Base-by-base conservation (phyloP, 2,888 invertebrate species). In the Lasiommata megera region DNA sequence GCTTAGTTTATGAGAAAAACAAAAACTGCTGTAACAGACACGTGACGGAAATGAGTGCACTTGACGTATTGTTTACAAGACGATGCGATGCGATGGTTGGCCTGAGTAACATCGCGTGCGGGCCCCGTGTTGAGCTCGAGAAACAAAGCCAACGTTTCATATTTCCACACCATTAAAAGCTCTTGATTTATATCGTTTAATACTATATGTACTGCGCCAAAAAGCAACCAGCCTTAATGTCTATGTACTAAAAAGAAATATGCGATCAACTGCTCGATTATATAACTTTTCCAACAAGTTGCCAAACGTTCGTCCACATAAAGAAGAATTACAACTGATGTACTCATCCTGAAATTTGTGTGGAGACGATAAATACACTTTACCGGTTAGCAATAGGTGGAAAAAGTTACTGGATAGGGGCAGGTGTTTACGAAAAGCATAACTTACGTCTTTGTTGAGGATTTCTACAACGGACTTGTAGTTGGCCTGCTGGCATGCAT, bases 401-500 rank as follows among this genome's bases (percentile, higher is more conserved):
- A 23, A 23, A 23, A 23, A 23, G 2, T 23, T 23, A 23, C 23
- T 23, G 23, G 23, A 23, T 23, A 23, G 5, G 5, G 23, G 23
- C 23, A 23, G 5, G 2, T 23, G 31, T 31, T 9, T 7, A 9
- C 11, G 3, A 28, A 14, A 18, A 40, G 12, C 9, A 11, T 3
- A 68, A 92, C 92, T 92, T 92, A 96, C 96, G 93, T 96, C 95
- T 76, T 93, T 94, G 73, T 93, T 93, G 70, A 97, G 92, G 69
- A 95, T 93, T 70, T 93, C 93, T 68, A 95, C 92, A 66, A 97
- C 96, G 67, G 94, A 93, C 65, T 93, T 93, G 80, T 95, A 94
- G 88, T 96, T 94, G 52, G 95, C 96, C 80, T 96, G 97, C 85
- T 97, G 97, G 79, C 97, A 97, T 73, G 97, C 96, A 89, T 96